Base-by-base conservation (phyloP, 2,888 invertebrate species). In the Papilio protenor region DNA sequence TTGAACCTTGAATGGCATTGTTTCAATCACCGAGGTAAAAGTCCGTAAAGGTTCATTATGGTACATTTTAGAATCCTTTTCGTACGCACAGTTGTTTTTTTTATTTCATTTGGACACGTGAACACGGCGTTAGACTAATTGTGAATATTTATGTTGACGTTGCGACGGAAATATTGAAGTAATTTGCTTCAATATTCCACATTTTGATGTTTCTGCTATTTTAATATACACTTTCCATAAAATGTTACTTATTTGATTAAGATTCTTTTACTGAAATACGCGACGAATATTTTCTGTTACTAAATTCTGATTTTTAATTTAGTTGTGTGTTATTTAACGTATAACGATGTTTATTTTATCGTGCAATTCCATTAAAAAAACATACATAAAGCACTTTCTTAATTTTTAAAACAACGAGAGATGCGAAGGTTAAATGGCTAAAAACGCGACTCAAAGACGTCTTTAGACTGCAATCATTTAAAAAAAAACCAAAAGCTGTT, bases 1-100 rank as follows among this genome's bases (percentile, higher is more conserved):
- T 81, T 87, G 87, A 88, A 87, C 85, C 84, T 86, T 92, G 90
- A 92, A 92, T 89, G 90, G 91, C 88, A 90, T 93, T 94, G 94
- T 94, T 91, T 86, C 85, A 89, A 87, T 85, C 88, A 88, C 88
- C 88, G 86, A 87, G 79, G 79, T 79, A 81, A 82, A 83, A 82
- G 80, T 79, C 79, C 80, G 79, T 75, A 79, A 80, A 79, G 77
- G 80, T 83, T 74, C 59, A 55, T 75, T 75, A 71, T 40, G 47
- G 27, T 47, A 69, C 70, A 33, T 69, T 74, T 74, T 55, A 49
- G 77, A 76, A 76, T 78, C 45, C 49, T 49, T 23, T 71, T 66
- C 55, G 64, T 49, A 59, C 23, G 47, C 33, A n/a, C 27, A 57
- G 33, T 59, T 27, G 57, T 40, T 64, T 64, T 64, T 49, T 76